Evolutionary conservation across 2,113 vertebrate species (phyloP), one percentile per base, ranked within the genome.

Genomic region (Geococcyx californianus): DNA sequence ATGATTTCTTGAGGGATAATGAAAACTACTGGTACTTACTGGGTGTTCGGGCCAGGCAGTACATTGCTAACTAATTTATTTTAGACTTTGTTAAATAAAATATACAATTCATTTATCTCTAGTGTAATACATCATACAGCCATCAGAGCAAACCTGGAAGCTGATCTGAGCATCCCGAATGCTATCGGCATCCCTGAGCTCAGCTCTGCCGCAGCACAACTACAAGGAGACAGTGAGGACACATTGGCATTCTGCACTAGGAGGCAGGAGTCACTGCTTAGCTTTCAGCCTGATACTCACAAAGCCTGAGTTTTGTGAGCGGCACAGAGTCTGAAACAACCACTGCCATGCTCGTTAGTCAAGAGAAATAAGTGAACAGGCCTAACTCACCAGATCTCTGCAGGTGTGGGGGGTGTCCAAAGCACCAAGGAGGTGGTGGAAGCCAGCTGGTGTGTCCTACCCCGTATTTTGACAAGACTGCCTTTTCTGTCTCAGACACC

Each of bases 81-180:
- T 83, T 54, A 79, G 62, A 80, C 49, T 93, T 80, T 87, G 54
- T 87, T 95, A 93, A 94, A 96, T 86, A 88, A 95, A 90, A 95
- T 58, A 93, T 73, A 87, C n/a, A 80, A 76, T 88, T 85, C 63
- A 79, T 93, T 83, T 47, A 62, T 73, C 33, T 76, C 33, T 44
- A 28, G 58, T 13, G 9, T 42, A n/a, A 33, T 29, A n/a, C 6
- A 79, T 85, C 78, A 58, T 15, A 79, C 4, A 73, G 51, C 38
- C 34, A 64, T 13, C 31, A 66, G 67, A 70, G 78, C 26, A 73
- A 91, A 66, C 0, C 0, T 7, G 67, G 55, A 45, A 64, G 56
- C 9, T n/a, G 59, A 84, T 67, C 54, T 17, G 45, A 69, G 29
- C 23, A 28, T 29, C 31, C 1, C 0, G 3, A 62, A 34, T 10